A percentile compares a stretch with the other conserved stretches of the same genome.
phyloP scores from a whole-genome alignment of 2,797 vertebrate genomes.

The Gambusia yucatana region DNA sequence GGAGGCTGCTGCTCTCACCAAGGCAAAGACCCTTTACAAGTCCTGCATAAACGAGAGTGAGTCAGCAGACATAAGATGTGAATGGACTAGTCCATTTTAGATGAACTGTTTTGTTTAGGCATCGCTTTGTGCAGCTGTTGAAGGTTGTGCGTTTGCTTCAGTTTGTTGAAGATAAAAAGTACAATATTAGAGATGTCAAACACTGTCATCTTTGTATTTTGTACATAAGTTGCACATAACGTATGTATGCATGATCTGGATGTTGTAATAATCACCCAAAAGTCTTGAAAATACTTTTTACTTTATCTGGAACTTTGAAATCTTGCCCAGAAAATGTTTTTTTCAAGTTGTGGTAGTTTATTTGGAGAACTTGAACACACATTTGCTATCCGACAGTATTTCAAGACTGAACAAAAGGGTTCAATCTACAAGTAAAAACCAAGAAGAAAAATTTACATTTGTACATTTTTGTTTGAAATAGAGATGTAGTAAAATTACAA shows the following conservation, averaged over 20 bases:
- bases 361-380: background rate
- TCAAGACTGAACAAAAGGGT: background rate
- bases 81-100: constrained; percentile 4
- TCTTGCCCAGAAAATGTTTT: background rate
- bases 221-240: background rate
- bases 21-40: constrained; percentile 92
- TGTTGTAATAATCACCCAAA: background rate
- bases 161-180: background rate
- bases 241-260: background rate
- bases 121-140: constrained; percentile 6
- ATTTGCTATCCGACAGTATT: background rate
- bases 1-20: constrained; percentile 84
- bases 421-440: background rate
- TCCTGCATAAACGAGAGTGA: constrained; percentile 96
- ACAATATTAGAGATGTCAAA: background rate
- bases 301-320: background rate
- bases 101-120: background rate
- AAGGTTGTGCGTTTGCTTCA: constrained; percentile 7
- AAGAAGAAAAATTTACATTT: background rate
- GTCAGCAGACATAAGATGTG: constrained; percentile 54
- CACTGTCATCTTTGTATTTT: background rate
- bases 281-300: background rate
- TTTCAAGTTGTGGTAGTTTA: background rate
- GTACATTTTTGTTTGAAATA: background rate
- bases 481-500: background rate